Evolutionary conservation across 2,888 invertebrate species (phyloP).

Genomic region (Perdita meconis): DNA sequence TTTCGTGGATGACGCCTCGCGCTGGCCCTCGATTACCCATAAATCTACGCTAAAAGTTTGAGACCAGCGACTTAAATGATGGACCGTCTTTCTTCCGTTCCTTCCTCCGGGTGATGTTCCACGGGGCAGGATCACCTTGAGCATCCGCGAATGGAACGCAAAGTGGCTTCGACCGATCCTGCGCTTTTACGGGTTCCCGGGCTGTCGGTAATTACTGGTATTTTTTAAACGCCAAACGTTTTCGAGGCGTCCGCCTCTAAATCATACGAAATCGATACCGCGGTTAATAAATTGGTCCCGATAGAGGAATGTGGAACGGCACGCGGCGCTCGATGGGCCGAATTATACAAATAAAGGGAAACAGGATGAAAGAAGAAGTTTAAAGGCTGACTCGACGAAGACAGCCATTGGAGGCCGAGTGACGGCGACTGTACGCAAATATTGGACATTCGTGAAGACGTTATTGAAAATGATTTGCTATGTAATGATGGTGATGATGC

Average conservation of each 20-base stretch:
- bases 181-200: slow-evolving; percentile 52
- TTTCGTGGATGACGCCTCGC: slow-evolving; percentile 69
- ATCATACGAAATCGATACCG: slow-evolving; percentile 49
- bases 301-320: background rate
- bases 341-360: background rate
- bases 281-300: slow-evolving; percentile 25
- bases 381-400: slow-evolving; percentile 24
- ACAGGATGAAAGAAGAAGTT: slow-evolving; percentile 20
- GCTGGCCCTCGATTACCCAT: slow-evolving; percentile 77
- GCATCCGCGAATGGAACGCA: slow-evolving; percentile 68
- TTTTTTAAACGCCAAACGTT: slow-evolving; percentile 66
- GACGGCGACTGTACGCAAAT: slow-evolving; percentile 35
- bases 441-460: slow-evolving; percentile 15
- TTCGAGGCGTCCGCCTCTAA: slow-evolving; percentile 55
- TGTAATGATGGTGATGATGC: slow-evolving; percentile 39
- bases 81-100: slow-evolving; percentile 69
- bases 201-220: slow-evolving; percentile 65
- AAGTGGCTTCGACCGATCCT: slow-evolving; percentile 58
- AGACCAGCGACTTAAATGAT: slow-evolving; percentile 71
- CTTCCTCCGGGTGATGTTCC: slow-evolving; percentile 65
- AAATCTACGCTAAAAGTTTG: slow-evolving; percentile 76
- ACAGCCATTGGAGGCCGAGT: slow-evolving; percentile 32
- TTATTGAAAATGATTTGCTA: slow-evolving; percentile 56
- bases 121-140: slow-evolving; percentile 64
- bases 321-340: background rate